Percentiles rank a stretch among this genome's conserved stretches.
Evolutionary conservation across 53 echinoderm and acorn worm genomes (phyloP).

Genomic region (Echinarachnius parma): DNA sequence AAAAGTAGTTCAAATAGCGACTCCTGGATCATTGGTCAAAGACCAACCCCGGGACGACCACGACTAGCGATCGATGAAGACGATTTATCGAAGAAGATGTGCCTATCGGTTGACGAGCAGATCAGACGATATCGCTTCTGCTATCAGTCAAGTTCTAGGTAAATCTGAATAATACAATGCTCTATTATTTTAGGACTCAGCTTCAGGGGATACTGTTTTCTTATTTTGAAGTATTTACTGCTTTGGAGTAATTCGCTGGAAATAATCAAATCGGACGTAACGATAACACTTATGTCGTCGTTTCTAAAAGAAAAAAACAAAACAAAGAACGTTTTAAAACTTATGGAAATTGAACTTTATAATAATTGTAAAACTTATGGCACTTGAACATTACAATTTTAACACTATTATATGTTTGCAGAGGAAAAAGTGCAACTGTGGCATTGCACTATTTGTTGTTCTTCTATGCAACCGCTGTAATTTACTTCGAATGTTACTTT

Average conservation of each 20-base stretch:
- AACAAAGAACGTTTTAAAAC: no score
- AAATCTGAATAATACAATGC: neutral
- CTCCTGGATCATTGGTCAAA: neutral
- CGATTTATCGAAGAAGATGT: constrained; percentile 2
- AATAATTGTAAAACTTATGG: no score
- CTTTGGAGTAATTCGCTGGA: neutral
- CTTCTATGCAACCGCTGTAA: no score
- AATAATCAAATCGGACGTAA: no score
- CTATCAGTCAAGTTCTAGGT: constrained; percentile 25
- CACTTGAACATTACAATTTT: no score
- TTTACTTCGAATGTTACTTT: neutral
- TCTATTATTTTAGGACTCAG: neutral
- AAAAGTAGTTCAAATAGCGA: neutral
- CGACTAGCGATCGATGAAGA: constrained; percentile 4
- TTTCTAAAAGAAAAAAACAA: no score
- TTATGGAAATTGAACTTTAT: no score
- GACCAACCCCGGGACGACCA: constrained; percentile 3
- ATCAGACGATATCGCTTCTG: constrained; percentile 24
- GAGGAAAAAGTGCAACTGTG: no score
- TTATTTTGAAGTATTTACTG: neutral
- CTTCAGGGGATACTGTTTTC: neutral
- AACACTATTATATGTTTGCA: no score
- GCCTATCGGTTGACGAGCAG: constrained; percentile 11
- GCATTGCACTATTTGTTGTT: no score
- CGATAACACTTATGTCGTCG: no score